Conservation (phyloP, 2,113 vertebrate genomes). For the Trematomus loennbergii region DNA sequence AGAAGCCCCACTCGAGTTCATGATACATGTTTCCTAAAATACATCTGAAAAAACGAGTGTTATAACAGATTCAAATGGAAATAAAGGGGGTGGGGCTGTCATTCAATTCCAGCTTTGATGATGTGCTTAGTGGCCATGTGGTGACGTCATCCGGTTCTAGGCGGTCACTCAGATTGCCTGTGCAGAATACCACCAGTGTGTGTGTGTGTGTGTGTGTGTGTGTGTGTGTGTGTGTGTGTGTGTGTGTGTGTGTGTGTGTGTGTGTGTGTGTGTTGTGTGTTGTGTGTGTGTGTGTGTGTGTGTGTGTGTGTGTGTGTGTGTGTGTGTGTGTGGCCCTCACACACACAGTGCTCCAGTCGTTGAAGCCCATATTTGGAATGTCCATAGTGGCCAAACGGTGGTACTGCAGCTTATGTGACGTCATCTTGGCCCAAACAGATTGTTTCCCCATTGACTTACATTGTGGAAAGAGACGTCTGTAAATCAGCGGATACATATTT, state of each 20-base stretch:
- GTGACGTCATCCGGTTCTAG: constrained; percentile 66
- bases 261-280: no score
- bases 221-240: neutral
- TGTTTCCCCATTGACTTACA: no score
- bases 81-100: neutral
- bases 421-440: no score
- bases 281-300: no score
- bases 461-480: no score
- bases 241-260: no score
- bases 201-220: neutral
- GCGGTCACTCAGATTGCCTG: constrained; percentile 60
- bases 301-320: no score
- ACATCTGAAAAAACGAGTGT: neutral
- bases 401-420: no score
- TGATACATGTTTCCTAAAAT: fast-evolving
- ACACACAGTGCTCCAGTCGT: no score
- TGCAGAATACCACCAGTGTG: constrained; percentile 37
- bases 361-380: no score
- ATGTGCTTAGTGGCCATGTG: constrained; percentile 13
- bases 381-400: no score
- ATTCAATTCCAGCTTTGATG: constrained; percentile 42
- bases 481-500: no score
- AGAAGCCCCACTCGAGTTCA: neutral
- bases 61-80: neutral
- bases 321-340: neutral